These are phyloP conservation scores for Sebastes minor DNA, from an alignment of 2,797 vertebrate species.

Conservation along the genomic window DNA sequence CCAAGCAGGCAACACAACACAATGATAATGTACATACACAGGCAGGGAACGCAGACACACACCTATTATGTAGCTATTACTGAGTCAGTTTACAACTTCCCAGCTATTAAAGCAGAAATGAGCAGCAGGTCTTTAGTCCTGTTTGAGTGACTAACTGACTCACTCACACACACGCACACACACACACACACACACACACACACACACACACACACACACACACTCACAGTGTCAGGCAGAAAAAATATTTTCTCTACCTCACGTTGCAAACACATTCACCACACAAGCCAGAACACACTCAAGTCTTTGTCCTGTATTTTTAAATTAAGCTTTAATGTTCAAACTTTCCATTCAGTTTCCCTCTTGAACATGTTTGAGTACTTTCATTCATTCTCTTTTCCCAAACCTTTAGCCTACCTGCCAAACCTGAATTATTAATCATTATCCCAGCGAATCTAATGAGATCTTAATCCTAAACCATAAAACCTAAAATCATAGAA, in stretches of 20 bases:
- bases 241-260: constrained; percentile 44
- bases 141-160: neutral
- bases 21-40: neutral
- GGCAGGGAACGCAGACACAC: neutral
- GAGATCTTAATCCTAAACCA: neutral
- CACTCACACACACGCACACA: neutral
- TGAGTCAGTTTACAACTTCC: neutral
- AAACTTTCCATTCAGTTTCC: constrained; percentile 20
- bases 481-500: neutral
- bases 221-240: neutral
- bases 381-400: constrained; percentile 8
- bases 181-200: neutral
- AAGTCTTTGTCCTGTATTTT: constrained; percentile 39
- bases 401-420: neutral
- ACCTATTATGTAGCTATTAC: neutral
- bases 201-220: neutral
- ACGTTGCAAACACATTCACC: constrained; percentile 27
- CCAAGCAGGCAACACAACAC: constrained; percentile 8
- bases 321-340: constrained; percentile 2
- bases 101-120: neutral
- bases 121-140: neutral
- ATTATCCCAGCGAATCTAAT: neutral
- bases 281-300: constrained; percentile 42
- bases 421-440: neutral
- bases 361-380: neutral